phyloP scores from a whole-genome alignment of 2,113 vertebrate genomes.

The Seriola dumerili region DNA sequence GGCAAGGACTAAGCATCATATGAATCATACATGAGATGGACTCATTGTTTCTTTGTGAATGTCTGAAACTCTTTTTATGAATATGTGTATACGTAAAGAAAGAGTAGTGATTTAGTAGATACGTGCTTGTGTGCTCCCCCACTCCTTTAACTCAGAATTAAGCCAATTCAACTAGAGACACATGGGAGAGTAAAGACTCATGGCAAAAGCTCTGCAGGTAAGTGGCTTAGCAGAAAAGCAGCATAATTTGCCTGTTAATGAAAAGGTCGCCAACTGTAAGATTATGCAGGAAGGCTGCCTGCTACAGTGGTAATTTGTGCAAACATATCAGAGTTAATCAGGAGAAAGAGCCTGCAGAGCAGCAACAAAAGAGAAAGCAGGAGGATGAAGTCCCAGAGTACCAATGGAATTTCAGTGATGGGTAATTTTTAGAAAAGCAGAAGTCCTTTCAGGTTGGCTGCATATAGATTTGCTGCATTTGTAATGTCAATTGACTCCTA shows the following conservation, averaged over 20 bases:
- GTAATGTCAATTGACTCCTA: neutral
- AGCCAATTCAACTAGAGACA: neutral
- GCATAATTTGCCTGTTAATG: slow-evolving; percentile 57
- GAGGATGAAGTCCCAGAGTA: slow-evolving; percentile 4
- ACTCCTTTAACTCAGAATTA: slow-evolving; percentile 1
- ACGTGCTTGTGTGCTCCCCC: neutral
- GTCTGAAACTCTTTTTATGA: neutral
- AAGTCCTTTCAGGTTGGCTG: slow-evolving; percentile 16
- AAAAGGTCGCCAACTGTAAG: slow-evolving; percentile 52
- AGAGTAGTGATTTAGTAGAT: neutral
- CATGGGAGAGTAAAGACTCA: slow-evolving; percentile 2
- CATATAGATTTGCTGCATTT: neutral
- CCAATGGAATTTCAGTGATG: slow-evolving; percentile 19
- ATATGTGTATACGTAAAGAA: neutral
- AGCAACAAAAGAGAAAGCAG: neutral
- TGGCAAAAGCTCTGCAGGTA: neutral
- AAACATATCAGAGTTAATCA: slow-evolving; percentile 57
- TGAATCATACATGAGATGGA: neutral
- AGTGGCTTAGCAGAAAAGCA: neutral
- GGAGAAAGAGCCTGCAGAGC: slow-evolving; percentile 26
- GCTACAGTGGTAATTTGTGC: slow-evolving; percentile 47
- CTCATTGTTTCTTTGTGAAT: neutral
- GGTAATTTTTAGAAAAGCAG: slow-evolving; percentile 25
- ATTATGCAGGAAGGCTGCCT: slow-evolving; percentile 31
- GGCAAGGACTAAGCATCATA: slow-evolving; percentile 18